A percentile compares a stretch with the other conserved stretches of the same genome.
Conservation (phyloP, 2,888 invertebrate species). For the Entomobrya multifasciata region DNA sequence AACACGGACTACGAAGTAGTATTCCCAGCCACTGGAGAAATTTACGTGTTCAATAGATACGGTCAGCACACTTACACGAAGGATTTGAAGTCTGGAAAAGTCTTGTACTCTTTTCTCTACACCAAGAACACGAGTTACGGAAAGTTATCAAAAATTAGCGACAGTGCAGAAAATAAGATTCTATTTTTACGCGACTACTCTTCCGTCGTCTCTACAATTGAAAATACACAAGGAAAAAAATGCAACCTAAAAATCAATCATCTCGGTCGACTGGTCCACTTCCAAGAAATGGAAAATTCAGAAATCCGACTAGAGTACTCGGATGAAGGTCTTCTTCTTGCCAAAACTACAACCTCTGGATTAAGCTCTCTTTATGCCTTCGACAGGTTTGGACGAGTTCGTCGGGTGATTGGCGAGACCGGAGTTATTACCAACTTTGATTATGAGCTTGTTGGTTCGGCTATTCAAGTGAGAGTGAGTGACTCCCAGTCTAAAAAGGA, state of each 20-base stretch:
- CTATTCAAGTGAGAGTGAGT: slow-evolving; percentile 76
- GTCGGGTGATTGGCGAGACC: slow-evolving; percentile 81
- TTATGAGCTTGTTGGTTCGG: slow-evolving; percentile 75
- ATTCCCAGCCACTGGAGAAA: slow-evolving; percentile 95
- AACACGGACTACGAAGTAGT: slow-evolving; percentile 96
- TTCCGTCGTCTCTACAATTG: slow-evolving; percentile 94
- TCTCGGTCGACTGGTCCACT: slow-evolving; percentile 93
- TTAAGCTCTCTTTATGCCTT: slow-evolving; percentile 80
- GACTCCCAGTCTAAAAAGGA: slow-evolving; percentile 77
- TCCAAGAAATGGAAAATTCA: slow-evolving; percentile 91
- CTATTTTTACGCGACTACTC: slow-evolving; percentile 95
- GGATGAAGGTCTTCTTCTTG: slow-evolving; percentile 89
- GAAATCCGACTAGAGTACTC: slow-evolving; percentile 95
- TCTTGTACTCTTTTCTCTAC: slow-evolving; percentile 96
- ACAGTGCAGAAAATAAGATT: slow-evolving; percentile 95
- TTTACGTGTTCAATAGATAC: slow-evolving; percentile 95
- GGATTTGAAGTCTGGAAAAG: slow-evolving; percentile 96
- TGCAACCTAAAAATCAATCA: slow-evolving; percentile 95
- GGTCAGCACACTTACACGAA: slow-evolving; percentile 98
- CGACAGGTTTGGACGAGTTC: slow-evolving; percentile 86
- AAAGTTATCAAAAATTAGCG: slow-evolving; percentile 94
- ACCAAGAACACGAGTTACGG: slow-evolving; percentile 98
- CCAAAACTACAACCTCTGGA: slow-evolving; percentile 80
- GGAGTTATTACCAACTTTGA: slow-evolving; percentile 78
- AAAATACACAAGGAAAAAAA: slow-evolving; percentile 96